Evolutionary conservation across 2,888 invertebrate species (phyloP), one percentile per base, ranked within the genome.

Genomic region (Pilophorus perplexus): DNA sequence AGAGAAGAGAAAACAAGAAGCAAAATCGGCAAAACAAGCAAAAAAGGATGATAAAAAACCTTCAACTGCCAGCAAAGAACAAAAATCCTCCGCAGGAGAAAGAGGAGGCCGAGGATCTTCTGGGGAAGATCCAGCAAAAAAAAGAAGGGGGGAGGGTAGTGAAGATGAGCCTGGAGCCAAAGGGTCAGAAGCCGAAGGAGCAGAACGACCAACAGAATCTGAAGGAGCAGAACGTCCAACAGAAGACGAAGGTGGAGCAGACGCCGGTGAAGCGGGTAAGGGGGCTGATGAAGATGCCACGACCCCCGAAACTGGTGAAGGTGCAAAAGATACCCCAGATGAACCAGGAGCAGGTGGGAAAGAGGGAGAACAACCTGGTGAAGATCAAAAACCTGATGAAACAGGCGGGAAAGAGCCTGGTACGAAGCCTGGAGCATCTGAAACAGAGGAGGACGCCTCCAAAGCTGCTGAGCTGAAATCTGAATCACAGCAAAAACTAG

Each of bases 381-480:
- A 22, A 14, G 57, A 20, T 27, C 6, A 37, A 10, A 48, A 37
- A 20, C 23, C 46, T 28, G 33, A 8, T 2, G 48, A 27, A 18
- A 10, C 3, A 6, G 44, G 44, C 27, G 25, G 16, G n/a, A 44
- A 46, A 46, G 46, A 46, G 28, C n/a, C n/a, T n/a, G 46, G 52
- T 4, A 33, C 33, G 12, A 33, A 6, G 6, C 33, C 6, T 37
- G 6, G 14, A 55, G 38, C 14, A 10, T 4, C 16, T 38, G n/a
- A n/a, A 23, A 33, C 20, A 40, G 16, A 23, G 2, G 62, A 57
- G 14, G 40, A 5, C 2, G 8, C 16, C 3, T 16, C 22, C 18
- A 37, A 18, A 33, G 18, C 3, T 16, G 48, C 3, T 16, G 20
- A 12, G 48, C 6, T 18, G 5, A 6, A 42, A 18, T 23, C 8